phyloP scores from a whole-genome alignment of 2,888 invertebrate genomes.

The Polydesmus complanatus region DNA sequence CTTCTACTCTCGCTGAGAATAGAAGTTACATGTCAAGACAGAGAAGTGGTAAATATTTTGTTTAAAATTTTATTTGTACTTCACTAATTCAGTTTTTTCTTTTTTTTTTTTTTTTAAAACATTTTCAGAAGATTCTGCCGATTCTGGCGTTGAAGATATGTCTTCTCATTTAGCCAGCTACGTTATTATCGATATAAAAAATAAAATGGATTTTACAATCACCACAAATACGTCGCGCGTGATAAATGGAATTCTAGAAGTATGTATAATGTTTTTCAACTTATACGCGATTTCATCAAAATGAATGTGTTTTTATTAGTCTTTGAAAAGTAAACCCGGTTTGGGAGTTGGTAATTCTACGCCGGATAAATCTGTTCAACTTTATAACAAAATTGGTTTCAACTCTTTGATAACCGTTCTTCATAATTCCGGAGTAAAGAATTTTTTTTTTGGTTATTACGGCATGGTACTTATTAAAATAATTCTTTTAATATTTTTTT shows the following conservation, averaged over 20 bases:
- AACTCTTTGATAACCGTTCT: constrained; percentile 15
- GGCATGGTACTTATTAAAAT: neutral
- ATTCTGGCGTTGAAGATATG: constrained; percentile 21
- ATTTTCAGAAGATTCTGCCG: constrained; percentile 11
- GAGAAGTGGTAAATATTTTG: neutral
- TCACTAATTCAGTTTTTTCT: neutral
- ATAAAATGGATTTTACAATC: constrained; percentile 50
- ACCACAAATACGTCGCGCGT: constrained; percentile 50
- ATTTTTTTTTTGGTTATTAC: neutral
- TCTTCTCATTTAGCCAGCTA: constrained; percentile 42
- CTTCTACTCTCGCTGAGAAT: neutral
- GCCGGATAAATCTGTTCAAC: neutral
- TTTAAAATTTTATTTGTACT: neutral
- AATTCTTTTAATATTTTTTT: neutral
- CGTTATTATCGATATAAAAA: constrained; percentile 50
- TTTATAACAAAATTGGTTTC: constrained; percentile 12
- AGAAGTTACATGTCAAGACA: neutral
- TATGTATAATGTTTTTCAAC: constrained; percentile 17
- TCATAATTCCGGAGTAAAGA: neutral
- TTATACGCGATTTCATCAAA: neutral
- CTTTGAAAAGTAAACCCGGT: neutral
- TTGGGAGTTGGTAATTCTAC: neutral
- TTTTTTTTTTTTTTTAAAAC: neutral
- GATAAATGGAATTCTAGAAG: constrained; percentile 35
- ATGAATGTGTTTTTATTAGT: neutral